Conservation (phyloP, 2,888 invertebrate species). For the Drosophila putrida region DNA sequence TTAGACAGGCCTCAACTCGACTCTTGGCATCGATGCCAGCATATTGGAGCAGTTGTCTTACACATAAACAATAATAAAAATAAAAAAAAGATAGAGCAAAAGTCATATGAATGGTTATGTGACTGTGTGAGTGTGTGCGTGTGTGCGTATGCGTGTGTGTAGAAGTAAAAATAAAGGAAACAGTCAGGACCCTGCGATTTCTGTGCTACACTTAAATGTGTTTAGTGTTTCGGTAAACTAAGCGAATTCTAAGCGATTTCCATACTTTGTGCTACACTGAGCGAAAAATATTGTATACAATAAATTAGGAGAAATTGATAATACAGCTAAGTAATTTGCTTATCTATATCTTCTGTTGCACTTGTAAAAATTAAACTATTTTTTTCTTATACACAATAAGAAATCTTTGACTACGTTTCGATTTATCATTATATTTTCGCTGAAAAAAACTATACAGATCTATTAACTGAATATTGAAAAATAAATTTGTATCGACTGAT, state of each 20-base stretch:
- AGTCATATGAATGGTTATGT: slow-evolving; percentile 14
- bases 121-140: not conserved
- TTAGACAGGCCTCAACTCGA: not conserved
- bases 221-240: not conserved
- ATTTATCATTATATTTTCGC: too few species aligned
- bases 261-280: not conserved
- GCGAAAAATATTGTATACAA: not conserved
- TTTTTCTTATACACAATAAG: too few species aligned
- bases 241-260: slow-evolving; percentile 1
- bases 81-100: slow-evolving; percentile 23
- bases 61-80: slow-evolving; percentile 71
- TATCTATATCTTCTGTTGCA: too few species aligned
- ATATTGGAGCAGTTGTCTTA: slow-evolving; percentile 45
- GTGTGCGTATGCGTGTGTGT: slow-evolving; percentile 3
- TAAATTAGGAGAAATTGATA: too few species aligned
- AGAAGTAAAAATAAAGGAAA: slow-evolving; percentile 10
- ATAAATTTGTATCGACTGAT: too few species aligned
- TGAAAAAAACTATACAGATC: too few species aligned
- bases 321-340: too few species aligned
- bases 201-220: slow-evolving; percentile 16
- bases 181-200: slow-evolving; percentile 24
- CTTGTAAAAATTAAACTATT: too few species aligned
- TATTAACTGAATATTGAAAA: too few species aligned
- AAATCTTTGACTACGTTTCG: too few species aligned
- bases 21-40: slow-evolving; percentile 42